Conservation (phyloP, 2,113 vertebrate genomes). For the Vidua chalybeata region DNA sequence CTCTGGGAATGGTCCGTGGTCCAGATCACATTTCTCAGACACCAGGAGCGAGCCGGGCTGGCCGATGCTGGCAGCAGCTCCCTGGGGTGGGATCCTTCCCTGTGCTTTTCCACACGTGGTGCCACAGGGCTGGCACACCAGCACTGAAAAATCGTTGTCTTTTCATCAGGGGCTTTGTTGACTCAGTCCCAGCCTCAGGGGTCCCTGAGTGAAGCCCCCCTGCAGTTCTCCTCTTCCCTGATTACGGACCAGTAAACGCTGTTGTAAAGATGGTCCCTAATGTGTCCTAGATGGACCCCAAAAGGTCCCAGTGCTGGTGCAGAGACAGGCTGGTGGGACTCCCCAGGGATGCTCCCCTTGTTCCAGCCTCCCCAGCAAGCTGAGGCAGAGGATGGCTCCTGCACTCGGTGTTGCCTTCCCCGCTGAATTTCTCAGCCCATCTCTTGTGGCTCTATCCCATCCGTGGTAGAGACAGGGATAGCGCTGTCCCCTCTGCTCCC, state of each 20-base stretch:
- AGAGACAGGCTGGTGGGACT: background rate
- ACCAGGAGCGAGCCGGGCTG: rapidly evolving
- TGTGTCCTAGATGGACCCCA: background rate
- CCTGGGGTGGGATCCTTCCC: background rate
- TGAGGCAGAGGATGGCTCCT: background rate
- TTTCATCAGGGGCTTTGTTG: background rate
- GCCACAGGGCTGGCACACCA: background rate
- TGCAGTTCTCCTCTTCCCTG: background rate
- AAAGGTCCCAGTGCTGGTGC: background rate
- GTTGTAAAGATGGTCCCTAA: background rate
- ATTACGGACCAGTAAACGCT: background rate
- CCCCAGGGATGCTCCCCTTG: rapidly evolving
- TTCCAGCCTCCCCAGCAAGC: background rate
- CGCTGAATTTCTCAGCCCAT: rapidly evolving
- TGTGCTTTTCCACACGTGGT: rapidly evolving
- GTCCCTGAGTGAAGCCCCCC: background rate
- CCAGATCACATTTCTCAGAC: background rate
- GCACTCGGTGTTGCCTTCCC: rapidly evolving
- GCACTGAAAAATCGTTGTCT: background rate
- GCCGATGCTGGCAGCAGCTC: background rate
- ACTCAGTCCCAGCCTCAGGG: background rate
- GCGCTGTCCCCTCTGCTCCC: background rate
- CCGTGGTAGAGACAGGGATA: rapidly evolving
- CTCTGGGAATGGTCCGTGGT: rapidly evolving
- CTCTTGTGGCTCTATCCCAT: background rate